These are phyloP conservation scores for Lasiurus cinereus DNA, from an alignment of 2,113 vertebrate species.

Conservation along the genomic window DNA sequence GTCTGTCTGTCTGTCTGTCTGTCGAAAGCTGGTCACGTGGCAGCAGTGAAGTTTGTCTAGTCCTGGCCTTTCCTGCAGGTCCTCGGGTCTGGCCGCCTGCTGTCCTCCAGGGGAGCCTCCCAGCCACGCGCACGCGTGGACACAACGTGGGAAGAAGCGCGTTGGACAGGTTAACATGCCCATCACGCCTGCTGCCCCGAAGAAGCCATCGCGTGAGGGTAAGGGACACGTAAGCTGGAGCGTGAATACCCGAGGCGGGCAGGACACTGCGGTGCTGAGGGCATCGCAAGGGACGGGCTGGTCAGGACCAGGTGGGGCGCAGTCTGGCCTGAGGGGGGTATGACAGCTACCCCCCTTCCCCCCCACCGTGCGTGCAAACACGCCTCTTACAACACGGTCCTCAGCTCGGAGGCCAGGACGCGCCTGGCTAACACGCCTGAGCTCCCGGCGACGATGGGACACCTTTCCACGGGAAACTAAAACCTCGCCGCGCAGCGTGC, in stretches of 20 bases:
- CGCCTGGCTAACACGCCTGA: no score
- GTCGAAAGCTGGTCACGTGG: fast-evolving
- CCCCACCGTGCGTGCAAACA: no score
- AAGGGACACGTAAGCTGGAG: background rate
- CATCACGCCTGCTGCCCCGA: background rate
- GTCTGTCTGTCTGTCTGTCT: background rate
- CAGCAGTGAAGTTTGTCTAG: background rate
- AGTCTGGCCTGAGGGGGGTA: background rate
- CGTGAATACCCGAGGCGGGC: background rate
- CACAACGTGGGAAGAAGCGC: no score
- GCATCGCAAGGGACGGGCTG: background rate
- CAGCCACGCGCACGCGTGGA: background rate
- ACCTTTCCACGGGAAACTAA: no score
- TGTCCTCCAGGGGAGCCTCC: background rate
- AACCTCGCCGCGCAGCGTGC: no score
- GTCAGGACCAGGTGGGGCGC: background rate
- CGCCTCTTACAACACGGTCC: no score
- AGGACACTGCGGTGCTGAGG: background rate
- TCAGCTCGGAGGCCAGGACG: no score
- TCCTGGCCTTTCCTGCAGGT: background rate
- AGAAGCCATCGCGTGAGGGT: background rate
- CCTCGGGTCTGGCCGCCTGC: background rate
- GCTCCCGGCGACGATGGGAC: background rate
- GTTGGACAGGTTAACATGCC: background rate
- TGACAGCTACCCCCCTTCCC: background rate